A percentile compares a stretch with the other conserved stretches of the same genome.
Evolutionary conservation across 2,797 vertebrate species (phyloP).

Genomic region (Labroides dimidiatus): DNA sequence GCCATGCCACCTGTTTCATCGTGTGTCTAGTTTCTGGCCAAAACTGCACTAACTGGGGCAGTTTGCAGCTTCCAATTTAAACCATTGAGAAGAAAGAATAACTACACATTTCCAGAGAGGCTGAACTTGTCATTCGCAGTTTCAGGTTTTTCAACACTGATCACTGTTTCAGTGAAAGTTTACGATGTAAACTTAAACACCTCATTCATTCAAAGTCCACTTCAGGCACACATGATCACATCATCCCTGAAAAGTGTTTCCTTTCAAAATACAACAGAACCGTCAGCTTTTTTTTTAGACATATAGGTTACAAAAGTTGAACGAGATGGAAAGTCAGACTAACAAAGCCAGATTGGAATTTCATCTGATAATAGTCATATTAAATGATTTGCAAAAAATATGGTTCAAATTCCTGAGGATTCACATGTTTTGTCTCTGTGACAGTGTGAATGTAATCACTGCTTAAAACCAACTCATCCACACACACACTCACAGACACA

Average conservation of each 20-base stretch:
- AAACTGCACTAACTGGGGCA: background rate
- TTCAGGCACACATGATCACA: background rate
- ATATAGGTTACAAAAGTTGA: conserved; percentile 41
- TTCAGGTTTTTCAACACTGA: background rate
- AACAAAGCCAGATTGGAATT: conserved; percentile 45
- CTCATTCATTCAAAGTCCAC: background rate
- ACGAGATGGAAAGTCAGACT: conserved; percentile 48
- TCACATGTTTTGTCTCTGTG: conserved; percentile 65
- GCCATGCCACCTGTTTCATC: background rate
- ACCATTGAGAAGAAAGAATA: background rate
- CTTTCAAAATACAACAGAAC: conserved; percentile 22
- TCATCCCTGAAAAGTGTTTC: conserved; percentile 26
- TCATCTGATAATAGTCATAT: conserved; percentile 56
- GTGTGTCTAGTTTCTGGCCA: background rate
- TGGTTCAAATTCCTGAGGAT: conserved; percentile 50
- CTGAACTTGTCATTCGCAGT: background rate
- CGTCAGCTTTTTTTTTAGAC: conserved; percentile 10
- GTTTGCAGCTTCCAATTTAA: background rate
- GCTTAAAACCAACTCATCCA: conserved; percentile 64
- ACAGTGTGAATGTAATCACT: conserved; percentile 63
- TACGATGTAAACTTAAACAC: background rate
- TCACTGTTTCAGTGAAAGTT: background rate
- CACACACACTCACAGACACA: conserved; percentile 46
- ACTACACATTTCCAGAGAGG: background rate
- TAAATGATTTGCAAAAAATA: conserved; percentile 46